Evolutionary conservation across 2,113 vertebrate species (phyloP).

Genomic region (Phodopus roborovskii): DNA sequence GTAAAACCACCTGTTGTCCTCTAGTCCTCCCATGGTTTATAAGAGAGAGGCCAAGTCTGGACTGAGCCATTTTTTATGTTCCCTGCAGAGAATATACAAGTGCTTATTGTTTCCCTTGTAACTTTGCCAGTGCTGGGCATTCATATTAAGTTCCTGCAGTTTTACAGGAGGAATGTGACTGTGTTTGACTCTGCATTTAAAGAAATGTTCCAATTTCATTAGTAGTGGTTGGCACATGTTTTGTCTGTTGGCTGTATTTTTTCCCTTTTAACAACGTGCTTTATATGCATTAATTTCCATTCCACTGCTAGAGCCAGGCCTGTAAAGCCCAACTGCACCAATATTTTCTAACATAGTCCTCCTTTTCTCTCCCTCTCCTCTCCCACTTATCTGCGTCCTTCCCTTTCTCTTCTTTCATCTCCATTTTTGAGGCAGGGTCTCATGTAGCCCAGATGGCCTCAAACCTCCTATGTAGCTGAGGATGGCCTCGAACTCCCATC

Average conservation of each 20-base stretch:
- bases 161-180: background rate
- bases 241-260: background rate
- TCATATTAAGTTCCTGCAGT: background rate
- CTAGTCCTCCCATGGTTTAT: background rate
- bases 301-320: background rate
- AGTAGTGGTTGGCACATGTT: background rate
- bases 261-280: constrained; percentile 21
- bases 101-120: background rate
- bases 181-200: background rate
- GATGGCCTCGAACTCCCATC: background rate
- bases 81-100: background rate
- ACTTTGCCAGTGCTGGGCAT: background rate
- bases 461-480: background rate
- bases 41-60: background rate
- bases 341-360: background rate
- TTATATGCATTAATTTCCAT: background rate
- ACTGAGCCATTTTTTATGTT: background rate
- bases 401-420: background rate
- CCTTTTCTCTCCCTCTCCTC: background rate
- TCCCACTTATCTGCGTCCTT: background rate
- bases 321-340: background rate
- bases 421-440: background rate
- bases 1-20: background rate
- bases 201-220: background rate
- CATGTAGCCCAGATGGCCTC: background rate